These are phyloP conservation scores for Leptoclinus maculatus DNA, from an alignment of 2,797 vertebrate genomes.

Conservation along the genomic window DNA sequence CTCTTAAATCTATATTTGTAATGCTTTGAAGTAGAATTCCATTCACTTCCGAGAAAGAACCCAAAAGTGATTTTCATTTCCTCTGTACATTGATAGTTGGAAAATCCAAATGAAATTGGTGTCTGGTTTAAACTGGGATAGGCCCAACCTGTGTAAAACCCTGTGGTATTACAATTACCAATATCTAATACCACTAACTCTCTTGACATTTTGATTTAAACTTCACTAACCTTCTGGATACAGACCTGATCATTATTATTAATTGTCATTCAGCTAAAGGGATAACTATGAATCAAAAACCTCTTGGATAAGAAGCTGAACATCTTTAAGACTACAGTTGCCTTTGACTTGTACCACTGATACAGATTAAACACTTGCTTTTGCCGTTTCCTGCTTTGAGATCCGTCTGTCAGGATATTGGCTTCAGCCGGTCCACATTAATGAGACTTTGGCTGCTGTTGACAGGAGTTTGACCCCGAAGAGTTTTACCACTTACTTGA, in stretches of 20 bases:
- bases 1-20: background rate
- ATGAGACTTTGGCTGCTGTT: conserved; percentile 38
- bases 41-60: background rate
- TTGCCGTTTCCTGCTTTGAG: background rate
- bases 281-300: conserved; percentile 5
- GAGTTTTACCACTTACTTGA: conserved; percentile 97
- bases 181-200: background rate
- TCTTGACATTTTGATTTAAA: background rate
- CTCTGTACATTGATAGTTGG: background rate
- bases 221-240: background rate
- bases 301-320: background rate
- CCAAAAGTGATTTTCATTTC: background rate
- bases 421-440: conserved; percentile 17
- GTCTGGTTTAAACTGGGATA: background rate
- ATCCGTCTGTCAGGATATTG: background rate
- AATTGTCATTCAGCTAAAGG: background rate
- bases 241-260: background rate
- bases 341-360: background rate
- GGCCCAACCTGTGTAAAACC: background rate
- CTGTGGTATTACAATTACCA: background rate
- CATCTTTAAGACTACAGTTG: background rate
- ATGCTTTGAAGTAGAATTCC: background rate
- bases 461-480: conserved; percentile 96
- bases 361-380: background rate
- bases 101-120: background rate